phyloP scores from a whole-genome alignment of 1,140 invertebrate species.

The Neodiprion pinetum region DNA sequence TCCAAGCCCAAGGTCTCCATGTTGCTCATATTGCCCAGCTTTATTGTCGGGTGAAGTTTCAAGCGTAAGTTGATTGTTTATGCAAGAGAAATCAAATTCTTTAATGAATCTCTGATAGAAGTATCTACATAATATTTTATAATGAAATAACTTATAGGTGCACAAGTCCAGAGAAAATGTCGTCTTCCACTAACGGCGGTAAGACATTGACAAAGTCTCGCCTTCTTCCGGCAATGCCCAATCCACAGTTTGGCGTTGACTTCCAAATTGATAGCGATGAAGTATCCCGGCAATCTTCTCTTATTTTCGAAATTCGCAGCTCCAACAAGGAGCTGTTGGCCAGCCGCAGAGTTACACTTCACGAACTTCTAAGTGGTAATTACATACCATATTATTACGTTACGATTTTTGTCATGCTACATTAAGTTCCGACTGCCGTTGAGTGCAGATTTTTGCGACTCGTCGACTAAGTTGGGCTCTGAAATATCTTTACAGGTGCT shows the following conservation, averaged over 20 bases:
- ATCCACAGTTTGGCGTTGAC: conserved; percentile 54
- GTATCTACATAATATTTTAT: conserved; percentile 13
- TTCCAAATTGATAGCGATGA: conserved; percentile 53
- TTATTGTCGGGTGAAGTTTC: conserved; percentile 54
- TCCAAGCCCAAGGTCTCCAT: conserved; percentile 57
- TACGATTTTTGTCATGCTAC: background rate
- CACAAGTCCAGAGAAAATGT: conserved; percentile 49
- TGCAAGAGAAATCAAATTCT: no score
- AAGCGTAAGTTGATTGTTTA: conserved; percentile 40
- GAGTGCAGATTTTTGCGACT: no score
- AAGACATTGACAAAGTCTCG: conserved; percentile 57
- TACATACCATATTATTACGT: background rate
- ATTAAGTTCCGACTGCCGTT: background rate
- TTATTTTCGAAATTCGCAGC: conserved; percentile 57
- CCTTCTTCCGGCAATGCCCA: conserved; percentile 53
- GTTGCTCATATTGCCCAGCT: conserved; percentile 54
- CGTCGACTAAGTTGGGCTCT: background rate
- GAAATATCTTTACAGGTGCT: conserved; percentile 34
- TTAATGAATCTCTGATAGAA: background rate
- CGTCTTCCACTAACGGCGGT: conserved; percentile 40
- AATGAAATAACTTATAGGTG: conserved; percentile 35
- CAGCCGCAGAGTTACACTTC: conserved; percentile 51
- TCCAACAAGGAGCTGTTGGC: conserved; percentile 57
- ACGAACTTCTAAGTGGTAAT: conserved; percentile 55
- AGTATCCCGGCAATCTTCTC: conserved; percentile 48